Base-by-base conservation (phyloP, 1,140 invertebrate species). In the Pteromalus puparum region DNA sequence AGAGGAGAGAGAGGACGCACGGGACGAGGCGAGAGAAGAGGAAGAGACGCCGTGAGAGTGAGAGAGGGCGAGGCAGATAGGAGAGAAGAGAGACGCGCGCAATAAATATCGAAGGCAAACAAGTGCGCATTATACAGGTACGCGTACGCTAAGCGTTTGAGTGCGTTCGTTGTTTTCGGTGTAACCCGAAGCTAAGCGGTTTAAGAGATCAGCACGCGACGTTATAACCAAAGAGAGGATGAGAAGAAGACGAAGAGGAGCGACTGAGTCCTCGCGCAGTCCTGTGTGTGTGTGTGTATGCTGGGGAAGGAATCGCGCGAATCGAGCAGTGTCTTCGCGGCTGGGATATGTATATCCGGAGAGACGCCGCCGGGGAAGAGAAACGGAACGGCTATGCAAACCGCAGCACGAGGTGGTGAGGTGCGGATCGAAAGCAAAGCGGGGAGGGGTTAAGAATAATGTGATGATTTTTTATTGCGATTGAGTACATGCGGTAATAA, bases 171-270 rank as follows among this genome's bases (percentile, higher is more conserved):
- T 93, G 91, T 93, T 93, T 93, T 93, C 90, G 92, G 90, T 92
- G 92, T 91, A 93, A 92, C 92, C 90, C 89, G 92, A 93, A 92
- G 91, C 92, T 92, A 92, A 93, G 91, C 91, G 91, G 91, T 90
- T 92, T 93, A 92, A 92, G 89, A 91, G 91, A 92, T 92, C 90
- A 92, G 89, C 90, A 26, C 67, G 26, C 67, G 28, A 26, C 21
- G 67, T 70, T 30, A 30, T 70, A 70, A 28, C 67, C 26, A 61
- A 61, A n/a, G 53, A 61, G 3, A 61, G 53, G 21, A 61, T n/a
- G 53, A 61, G 53, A n/a, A n/a, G 53, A 18, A n/a, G 53, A 6
- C 21, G 53, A n/a, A 61, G 53, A 21, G 53, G 21, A 61, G n/a
- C 21, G 21, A 61, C 15, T n/a, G 53, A 61, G 53, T 18, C 53